Base-by-base conservation (phyloP, 2,113 vertebrate species). In the Ophiodon elongatus region DNA sequence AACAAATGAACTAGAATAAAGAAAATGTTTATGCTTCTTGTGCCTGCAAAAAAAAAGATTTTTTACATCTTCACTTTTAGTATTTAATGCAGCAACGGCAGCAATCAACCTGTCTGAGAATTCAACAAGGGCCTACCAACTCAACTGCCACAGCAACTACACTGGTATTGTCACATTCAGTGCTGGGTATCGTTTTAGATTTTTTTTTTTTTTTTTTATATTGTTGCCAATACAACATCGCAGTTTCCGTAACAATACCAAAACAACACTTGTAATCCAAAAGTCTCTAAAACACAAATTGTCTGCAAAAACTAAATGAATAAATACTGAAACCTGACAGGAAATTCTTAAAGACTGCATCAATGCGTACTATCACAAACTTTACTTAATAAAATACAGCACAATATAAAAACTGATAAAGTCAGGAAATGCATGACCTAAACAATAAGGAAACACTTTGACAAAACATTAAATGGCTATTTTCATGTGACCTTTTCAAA, bases 31-130 rank as follows among this genome's bases (percentile, higher is more conserved):
- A 27, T 65, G 47, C 15, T 29, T 33, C n/a, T 37, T 52, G 43
- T 71, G 31, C 11, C 9, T 54, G 37, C 52, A 56, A 56, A 56
- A 10, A 65, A 73, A 45, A 11, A 2, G 1, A 14, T 43, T 19
- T 13, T 23, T 43, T 15, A 73, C 6, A 57, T 31, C 39, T 35
- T 63, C 6, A 43, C 27, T 23, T 31, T 8, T 45, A 29, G 9
- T 65, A 11, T 75, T 25, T 15, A 60, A 47, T 60, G 19, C 56
- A 45, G 57, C 39, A 43, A 39, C 60, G 37, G 14, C 69, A 41
- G n/a, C 35, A 43, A 39, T 56, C 63, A 85, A 75, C 56, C 43
- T 85, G 60, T 82, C 41, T 72, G 60, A 52, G 3, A 41, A 31
- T 1, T 57, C 10, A 47, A 47, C 25, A 27, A 29, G 41, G 4